phyloP scores from a whole-genome alignment of 2,888 invertebrate species.

The Xiphydria camelus region DNA sequence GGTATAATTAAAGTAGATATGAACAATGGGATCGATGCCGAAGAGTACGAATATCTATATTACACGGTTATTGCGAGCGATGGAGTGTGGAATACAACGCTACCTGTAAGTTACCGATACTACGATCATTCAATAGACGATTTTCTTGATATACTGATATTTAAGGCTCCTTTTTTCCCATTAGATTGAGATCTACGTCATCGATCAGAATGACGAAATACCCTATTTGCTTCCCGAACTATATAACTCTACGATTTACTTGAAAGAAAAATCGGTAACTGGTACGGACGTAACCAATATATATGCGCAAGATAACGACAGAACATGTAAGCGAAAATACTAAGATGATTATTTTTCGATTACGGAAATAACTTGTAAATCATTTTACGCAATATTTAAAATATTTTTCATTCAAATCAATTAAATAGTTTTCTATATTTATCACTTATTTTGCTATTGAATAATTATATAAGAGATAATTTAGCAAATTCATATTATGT shows the following conservation, averaged over 20 bases:
- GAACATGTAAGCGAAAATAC: conserved; percentile 66
- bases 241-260: conserved; percentile 51
- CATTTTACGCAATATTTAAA: too few species aligned
- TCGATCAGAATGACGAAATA: conserved; percentile 66
- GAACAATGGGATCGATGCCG: conserved; percentile 61
- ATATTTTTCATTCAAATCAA: too few species aligned
- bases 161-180: too few species aligned
- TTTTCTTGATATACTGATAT: too few species aligned
- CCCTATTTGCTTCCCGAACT: conserved; percentile 52
- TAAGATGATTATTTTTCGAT: too few species aligned
- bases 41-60: conserved; percentile 56
- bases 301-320: conserved; percentile 61
- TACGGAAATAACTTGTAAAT: too few species aligned
- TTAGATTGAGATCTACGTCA: conserved; percentile 63
- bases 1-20: conserved; percentile 62
- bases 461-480: conserved; percentile 6
- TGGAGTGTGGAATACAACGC: conserved; percentile 52
- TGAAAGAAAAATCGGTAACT: conserved; percentile 61
- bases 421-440: too few species aligned
- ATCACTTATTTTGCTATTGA: not conserved
- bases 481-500: too few species aligned
- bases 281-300: conserved; percentile 57
- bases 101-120: conserved; percentile 52
- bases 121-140: not conserved
- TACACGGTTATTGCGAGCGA: conserved; percentile 65